Conservation (phyloP, 2,113 vertebrate species). For the Ceratotherium simum region DNA sequence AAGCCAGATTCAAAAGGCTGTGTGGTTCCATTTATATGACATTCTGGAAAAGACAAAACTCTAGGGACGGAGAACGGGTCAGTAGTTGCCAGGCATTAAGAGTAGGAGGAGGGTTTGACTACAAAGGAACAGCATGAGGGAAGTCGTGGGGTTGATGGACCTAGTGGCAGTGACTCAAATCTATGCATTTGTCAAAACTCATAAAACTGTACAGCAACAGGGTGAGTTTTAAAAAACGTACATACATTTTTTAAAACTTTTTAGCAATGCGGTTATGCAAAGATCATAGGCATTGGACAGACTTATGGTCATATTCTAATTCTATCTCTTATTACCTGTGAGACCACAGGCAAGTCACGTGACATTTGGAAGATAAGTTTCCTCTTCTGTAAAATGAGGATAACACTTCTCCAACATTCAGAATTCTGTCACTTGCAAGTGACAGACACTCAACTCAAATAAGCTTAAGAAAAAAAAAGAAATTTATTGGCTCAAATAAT, state of each 20-base stretch:
- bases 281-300: neutral
- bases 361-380: neutral
- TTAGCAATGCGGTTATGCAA: neutral
- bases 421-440: neutral
- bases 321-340: neutral
- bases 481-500: neutral
- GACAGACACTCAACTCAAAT: neutral
- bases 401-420: neutral
- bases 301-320: neutral
- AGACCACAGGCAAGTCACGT: neutral
- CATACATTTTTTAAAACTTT: neutral
- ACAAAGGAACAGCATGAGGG: neutral
- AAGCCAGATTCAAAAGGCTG: neutral
- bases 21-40: neutral
- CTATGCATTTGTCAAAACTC: neutral
- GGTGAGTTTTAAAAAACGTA: neutral
- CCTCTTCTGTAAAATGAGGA: neutral
- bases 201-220: neutral
- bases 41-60: neutral
- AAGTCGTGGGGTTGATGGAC: neutral
- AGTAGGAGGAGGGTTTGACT: neutral
- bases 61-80: neutral
- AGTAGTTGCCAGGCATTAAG: neutral
- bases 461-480: neutral
- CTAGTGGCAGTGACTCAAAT: neutral